Evolutionary conservation across 1,140 invertebrate species (phyloP).

Genomic region (Himalopsyche phryganea): DNA sequence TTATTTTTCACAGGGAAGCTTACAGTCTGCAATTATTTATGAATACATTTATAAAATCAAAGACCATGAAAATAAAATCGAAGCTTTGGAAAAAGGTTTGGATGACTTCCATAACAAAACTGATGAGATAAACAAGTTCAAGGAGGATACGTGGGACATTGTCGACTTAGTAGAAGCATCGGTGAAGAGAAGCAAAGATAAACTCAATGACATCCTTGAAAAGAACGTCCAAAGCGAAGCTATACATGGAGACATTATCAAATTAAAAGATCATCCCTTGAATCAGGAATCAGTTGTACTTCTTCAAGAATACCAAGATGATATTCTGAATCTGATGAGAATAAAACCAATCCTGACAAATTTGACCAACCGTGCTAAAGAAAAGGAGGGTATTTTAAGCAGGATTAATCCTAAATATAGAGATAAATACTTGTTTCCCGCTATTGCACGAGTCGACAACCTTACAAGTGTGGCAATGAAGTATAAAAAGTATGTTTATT

Average conservation of each 20-base stretch:
- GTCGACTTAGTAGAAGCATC: slow-evolving; percentile 44
- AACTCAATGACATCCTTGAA: slow-evolving; percentile 26
- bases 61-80: slow-evolving; percentile 42
- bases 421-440: slow-evolving; percentile 62
- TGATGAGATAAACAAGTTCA: slow-evolving; percentile 40
- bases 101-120: slow-evolving; percentile 48
- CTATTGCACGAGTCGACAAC: slow-evolving; percentile 64
- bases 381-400: slow-evolving; percentile 59
- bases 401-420: slow-evolving; percentile 65
- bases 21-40: slow-evolving; percentile 45
- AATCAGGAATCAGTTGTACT: slow-evolving; percentile 20
- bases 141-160: slow-evolving; percentile 44
- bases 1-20: slow-evolving; percentile 39
- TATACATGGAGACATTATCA: slow-evolving; percentile 1
- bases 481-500: slow-evolving; percentile 42
- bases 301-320: slow-evolving; percentile 36
- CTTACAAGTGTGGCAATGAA: slow-evolving; percentile 61
- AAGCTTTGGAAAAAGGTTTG: slow-evolving; percentile 40
- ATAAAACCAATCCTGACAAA: slow-evolving; percentile 39
- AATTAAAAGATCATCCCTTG: slow-evolving; percentile 11
- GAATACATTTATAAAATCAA: slow-evolving; percentile 48
- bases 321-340: slow-evolving; percentile 39
- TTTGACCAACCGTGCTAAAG: slow-evolving; percentile 47
- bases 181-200: slow-evolving; percentile 31
- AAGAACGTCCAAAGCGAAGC: slow-evolving; percentile 17